phyloP scores from a whole-genome alignment of 2,888 invertebrate species.

The Caenorhabditis sinica region DNA sequence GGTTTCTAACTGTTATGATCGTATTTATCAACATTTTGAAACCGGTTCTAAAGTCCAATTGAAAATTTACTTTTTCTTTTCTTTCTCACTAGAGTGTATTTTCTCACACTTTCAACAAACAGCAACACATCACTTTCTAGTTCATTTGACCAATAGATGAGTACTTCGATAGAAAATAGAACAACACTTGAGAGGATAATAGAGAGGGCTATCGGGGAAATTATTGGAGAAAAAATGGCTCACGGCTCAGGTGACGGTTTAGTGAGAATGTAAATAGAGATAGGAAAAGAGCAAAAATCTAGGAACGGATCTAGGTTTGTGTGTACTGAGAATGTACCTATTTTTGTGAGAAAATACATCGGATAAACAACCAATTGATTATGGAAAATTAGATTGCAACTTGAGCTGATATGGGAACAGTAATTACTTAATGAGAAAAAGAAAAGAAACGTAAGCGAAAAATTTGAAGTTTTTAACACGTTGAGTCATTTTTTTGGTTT shows the following conservation, averaged over 20 bases:
- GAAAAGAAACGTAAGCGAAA: too few species aligned
- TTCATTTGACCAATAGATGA: constrained; percentile 11
- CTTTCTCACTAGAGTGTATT: constrained; percentile 27
- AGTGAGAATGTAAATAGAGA: neutral
- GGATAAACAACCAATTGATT: too few species aligned
- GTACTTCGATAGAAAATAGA: neutral
- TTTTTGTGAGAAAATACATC: too few species aligned
- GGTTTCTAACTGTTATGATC: too few species aligned
- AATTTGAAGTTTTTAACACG: too few species aligned
- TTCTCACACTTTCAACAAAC: neutral
- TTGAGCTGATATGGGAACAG: too few species aligned
- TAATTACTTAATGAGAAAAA: too few species aligned
- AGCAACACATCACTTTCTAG: too few species aligned
- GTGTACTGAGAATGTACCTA: neutral
- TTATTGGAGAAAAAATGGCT: neutral
- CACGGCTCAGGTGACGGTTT: neutral
- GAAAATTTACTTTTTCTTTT: too few species aligned
- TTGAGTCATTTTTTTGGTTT: too few species aligned
- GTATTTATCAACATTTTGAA: constrained; percentile 4
- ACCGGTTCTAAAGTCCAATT: constrained; percentile 8
- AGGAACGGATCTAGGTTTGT: too few species aligned
- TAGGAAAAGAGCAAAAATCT: neutral
- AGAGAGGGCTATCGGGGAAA: neutral
- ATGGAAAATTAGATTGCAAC: too few species aligned
- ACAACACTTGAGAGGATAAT: neutral